Evolutionary conservation across 2,113 vertebrate species (phyloP), one percentile per base, ranked within the genome.

Genomic region (Hippoglossus stenolepis): DNA sequence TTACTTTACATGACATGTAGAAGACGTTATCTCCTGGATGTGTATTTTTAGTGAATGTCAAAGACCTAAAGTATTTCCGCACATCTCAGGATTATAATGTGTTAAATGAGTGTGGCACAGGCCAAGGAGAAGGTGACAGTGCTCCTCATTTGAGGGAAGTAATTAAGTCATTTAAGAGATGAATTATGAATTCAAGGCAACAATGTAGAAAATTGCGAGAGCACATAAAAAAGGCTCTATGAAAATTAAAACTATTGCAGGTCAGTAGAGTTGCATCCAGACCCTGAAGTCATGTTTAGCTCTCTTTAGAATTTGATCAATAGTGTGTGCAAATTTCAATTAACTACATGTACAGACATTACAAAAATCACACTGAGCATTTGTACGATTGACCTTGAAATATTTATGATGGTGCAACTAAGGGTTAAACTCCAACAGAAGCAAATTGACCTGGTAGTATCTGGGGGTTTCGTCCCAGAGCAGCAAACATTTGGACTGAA

Each of bases 301-400:
- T 68, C 53, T 45, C 54, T 67, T 47, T 17, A 75, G 40, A 59
- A 38, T 67, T 60, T 60, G n/a, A 75, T 66, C 38, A 75, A 35
- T 20, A 58, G 14, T 53, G 26, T 38, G 20, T 5, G 21, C 24
- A n/a, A 53, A 60, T 21, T 57, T 40, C 4, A 65, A 59, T 23
- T 18, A 58, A 43, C 38, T 18, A 18, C 62, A 31, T 14, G 24
- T 31, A 2, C 24, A 57, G 38, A 45, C 53, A 21, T n/a, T 1
- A 65, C 17, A 40, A 49, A 31, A 35, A 43, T 28, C 18, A 57
- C 51, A 35, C 12, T 0, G 26, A 21, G n/a, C 28, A 28, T 31
- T 31, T 31, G 6, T 31, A 31, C 31, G 5, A 31, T 31, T 31
- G 31, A 31, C 31, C 31, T 31, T 31, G 6, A 8, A 31, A 31